Base-by-base conservation (phyloP, 2,113 vertebrate species). In the Lanius collurio region DNA sequence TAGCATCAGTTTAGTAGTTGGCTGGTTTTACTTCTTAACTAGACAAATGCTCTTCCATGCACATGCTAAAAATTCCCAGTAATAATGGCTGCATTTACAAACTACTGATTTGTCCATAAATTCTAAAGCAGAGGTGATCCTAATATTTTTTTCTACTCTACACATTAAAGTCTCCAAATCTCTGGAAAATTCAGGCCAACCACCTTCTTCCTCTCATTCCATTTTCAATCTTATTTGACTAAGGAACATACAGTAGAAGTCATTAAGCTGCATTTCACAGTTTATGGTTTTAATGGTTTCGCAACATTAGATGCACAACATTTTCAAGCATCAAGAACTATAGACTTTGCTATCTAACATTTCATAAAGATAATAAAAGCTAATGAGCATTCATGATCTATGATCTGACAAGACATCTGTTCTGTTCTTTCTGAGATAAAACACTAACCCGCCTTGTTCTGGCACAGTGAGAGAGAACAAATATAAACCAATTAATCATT, bases 301-400 rank as follows among this genome's bases (percentile, higher is more conserved):
- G 90, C 85, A 95, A 97, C 97, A 97, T 96, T 84, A 97, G 93
- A 97, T 70, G 94, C 88, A 96, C 68, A 89, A 94, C 80, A 97
- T 96, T 98, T 97, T 83, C 94, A 97, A 95, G 94, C 90, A 97
- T 70, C 95, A 96, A 97, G 95, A 96, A 83, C 89, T 92, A 95
- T 91, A 95, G 95, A 94, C 91, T 97, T 96, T 96, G 97, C 84
- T 96, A 97, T 94, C 95, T 96, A 97, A 94, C 97, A 97, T 97
- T 98, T 98, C 97, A 98, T 97, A 97, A 97, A 97, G 96, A 97
- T 96, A 98, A 97, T 98, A 98, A 98, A 98, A 98, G 93, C 98
- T 98, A 98, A 98, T 98, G 97, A 97, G 95, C 82, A 24, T 69
- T 95, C 88, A 94, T 97, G 97, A 98, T 98, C 96, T 98, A 98